Conservation (phyloP, 2,888 invertebrate genomes). For the Aradus depressus region DNA sequence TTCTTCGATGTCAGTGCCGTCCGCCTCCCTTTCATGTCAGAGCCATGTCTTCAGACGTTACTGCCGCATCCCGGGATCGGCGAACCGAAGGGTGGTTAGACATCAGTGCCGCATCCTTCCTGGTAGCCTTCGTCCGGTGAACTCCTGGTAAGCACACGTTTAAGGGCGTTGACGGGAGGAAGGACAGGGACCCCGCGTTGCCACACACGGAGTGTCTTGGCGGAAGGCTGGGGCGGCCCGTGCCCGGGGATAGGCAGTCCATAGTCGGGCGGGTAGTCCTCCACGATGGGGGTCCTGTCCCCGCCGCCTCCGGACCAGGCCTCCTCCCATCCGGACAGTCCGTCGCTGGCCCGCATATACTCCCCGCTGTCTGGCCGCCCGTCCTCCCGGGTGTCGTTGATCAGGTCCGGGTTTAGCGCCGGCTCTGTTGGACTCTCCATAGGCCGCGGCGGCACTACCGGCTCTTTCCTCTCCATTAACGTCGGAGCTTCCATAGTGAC, state of each 20-base stretch:
- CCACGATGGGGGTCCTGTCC: slow-evolving; percentile 64
- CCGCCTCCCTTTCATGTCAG: no score
- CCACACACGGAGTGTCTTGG: slow-evolving; percentile 78
- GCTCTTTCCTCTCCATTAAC: slow-evolving; percentile 25
- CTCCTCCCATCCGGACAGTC: slow-evolving; percentile 66
- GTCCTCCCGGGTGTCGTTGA: slow-evolving; percentile 64
- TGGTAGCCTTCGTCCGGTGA: slow-evolving; percentile 86
- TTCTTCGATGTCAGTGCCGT: no score
- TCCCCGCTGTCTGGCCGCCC: slow-evolving; percentile 60
- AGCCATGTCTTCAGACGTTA: no score
- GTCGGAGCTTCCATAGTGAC: slow-evolving; percentile 22
- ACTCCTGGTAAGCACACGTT: slow-evolving; percentile 71
- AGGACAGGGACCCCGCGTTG: slow-evolving; percentile 76
- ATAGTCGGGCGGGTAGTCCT: slow-evolving; percentile 64
- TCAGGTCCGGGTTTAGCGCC: slow-evolving; percentile 72
- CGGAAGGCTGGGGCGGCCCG: slow-evolving; percentile 43
- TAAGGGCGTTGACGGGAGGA: slow-evolving; percentile 73
- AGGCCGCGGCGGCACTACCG: slow-evolving; percentile 4
- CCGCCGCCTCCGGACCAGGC: slow-evolving; percentile 45
- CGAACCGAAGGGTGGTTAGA: no score
- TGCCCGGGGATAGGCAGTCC: slow-evolving; percentile 52
- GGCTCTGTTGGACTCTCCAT: slow-evolving; percentile 32
- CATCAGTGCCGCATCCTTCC: slow-evolving; percentile 86
- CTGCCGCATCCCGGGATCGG: no score
- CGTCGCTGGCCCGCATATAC: slow-evolving; percentile 62